phyloP scores from a whole-genome alignment of 2,888 invertebrate species.

The Euzophera pinguis region DNA sequence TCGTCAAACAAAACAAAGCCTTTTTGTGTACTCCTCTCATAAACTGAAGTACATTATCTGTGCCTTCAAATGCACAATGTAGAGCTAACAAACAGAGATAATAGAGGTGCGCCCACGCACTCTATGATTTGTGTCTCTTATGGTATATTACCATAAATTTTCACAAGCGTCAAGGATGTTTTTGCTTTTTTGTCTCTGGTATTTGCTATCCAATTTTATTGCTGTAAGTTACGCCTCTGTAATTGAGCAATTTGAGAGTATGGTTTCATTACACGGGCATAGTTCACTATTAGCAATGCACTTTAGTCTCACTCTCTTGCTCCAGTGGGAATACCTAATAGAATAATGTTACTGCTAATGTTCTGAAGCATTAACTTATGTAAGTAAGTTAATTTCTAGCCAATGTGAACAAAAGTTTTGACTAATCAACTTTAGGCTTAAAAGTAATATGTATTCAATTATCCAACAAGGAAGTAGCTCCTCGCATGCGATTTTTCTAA shows the following conservation, averaged over 20 bases:
- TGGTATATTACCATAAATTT: constrained; percentile 24
- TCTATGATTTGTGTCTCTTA: constrained; percentile 25
- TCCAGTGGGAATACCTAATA: too few species aligned
- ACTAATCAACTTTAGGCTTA: too few species aligned
- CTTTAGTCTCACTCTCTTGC: too few species aligned
- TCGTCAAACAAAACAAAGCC: not conserved
- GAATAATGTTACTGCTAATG: too few species aligned
- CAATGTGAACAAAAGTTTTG: too few species aligned
- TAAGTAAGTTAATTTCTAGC: too few species aligned
- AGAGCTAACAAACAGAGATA: constrained; percentile 22
- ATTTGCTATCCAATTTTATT: constrained; percentile 6
- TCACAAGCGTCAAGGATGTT: constrained; percentile 21
- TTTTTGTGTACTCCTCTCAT: constrained; percentile 7
- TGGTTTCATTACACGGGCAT: not conserved
- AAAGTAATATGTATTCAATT: too few species aligned
- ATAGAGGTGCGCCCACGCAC: constrained; percentile 24
- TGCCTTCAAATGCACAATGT: constrained; percentile 17
- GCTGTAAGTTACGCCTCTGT: constrained; percentile 6
- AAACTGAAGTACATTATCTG: constrained; percentile 14
- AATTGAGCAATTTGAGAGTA: constrained; percentile 7
- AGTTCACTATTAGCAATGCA: not conserved
- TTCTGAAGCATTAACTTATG: too few species aligned
- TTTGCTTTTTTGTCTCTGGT: constrained; percentile 10
- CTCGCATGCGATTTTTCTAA: too few species aligned
- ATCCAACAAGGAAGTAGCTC: too few species aligned